Evolutionary conservation across 1,140 invertebrate genomes (phyloP).

Genomic region (Lepidurus couesii): DNA sequence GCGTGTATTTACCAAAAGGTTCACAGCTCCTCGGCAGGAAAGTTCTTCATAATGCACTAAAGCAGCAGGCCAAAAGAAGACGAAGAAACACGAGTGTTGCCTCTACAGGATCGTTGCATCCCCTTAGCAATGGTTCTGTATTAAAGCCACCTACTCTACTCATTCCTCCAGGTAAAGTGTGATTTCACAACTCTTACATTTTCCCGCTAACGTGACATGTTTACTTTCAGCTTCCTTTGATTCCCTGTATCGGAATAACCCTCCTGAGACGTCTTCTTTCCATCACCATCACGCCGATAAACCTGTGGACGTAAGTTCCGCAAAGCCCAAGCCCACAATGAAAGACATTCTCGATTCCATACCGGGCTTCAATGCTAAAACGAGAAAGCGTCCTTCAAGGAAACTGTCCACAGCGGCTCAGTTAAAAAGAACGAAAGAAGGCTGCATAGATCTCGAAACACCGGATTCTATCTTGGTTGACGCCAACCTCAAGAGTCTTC

Average conservation of each 20-base stretch:
- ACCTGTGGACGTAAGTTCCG: conserved; percentile 39
- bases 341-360: conserved; percentile 79
- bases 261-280: conserved; percentile 28
- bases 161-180: conserved; percentile 43
- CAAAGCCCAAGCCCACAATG: conserved; percentile 53
- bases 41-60: conserved; percentile 62
- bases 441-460: conserved; percentile 89
- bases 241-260: conserved; percentile 25
- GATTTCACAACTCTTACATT: neutral
- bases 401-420: conserved; percentile 84
- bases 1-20: neutral
- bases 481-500: conserved; percentile 76
- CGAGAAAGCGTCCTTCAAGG: conserved; percentile 66
- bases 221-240: conserved; percentile 28
- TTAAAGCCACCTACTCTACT: conserved; percentile 62
- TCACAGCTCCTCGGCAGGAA: conserved; percentile 49
- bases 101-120: conserved; percentile 55
- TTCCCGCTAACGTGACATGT: conserved; percentile 18
- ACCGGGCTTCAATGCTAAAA: conserved; percentile 74
- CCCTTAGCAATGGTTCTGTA: conserved; percentile 53
- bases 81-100: conserved; percentile 69
- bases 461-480: conserved; percentile 93
- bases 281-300: conserved; percentile 45
- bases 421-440: conserved; percentile 83
- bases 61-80: conserved; percentile 70